Percentiles rank a stretch among this genome's conserved stretches.
These are phyloP conservation scores for Halictus quadricinctus DNA, from an alignment of 2,888 invertebrate species.

Conservation along the genomic window DNA sequence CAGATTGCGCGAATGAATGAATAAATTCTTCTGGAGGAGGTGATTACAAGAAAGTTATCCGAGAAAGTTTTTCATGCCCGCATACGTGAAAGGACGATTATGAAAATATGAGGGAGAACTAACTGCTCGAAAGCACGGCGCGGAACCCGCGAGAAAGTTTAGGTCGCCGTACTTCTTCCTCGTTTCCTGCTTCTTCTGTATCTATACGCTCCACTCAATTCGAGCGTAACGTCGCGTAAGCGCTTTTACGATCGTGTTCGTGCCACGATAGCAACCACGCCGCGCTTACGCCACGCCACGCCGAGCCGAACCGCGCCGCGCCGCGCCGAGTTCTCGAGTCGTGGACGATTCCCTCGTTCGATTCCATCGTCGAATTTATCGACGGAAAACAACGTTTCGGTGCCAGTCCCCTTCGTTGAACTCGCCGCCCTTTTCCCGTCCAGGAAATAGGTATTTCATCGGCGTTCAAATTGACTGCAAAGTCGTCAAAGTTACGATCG, in stretches of 20 bases:
- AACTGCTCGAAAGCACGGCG: conserved; percentile 44
- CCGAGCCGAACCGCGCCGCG: conserved; percentile 31
- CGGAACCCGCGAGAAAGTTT: conserved; percentile 55
- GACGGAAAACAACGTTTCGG: conserved; percentile 67
- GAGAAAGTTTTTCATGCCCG: conserved; percentile 55
- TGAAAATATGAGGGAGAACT: conserved; percentile 54
- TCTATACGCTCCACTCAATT: conserved; percentile 67
- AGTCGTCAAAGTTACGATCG: conserved; percentile 69
- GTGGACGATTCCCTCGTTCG: conserved; percentile 63
- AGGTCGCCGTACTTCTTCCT: conserved; percentile 56
- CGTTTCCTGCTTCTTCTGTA: conserved; percentile 61
- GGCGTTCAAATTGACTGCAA: conserved; percentile 71
- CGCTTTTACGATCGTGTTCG: conserved; percentile 72
- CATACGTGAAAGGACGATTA: conserved; percentile 44
- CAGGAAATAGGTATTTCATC: conserved; percentile 72
- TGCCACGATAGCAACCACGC: conserved; percentile 66
- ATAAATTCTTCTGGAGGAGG: conserved; percentile 17
- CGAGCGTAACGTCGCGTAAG: conserved; percentile 74
- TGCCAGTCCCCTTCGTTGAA: conserved; percentile 37
- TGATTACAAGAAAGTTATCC: conserved; percentile 39
- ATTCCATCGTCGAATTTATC: conserved; percentile 72
- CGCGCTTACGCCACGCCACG: conserved; percentile 25
- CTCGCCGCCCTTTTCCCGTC: conserved; percentile 56
- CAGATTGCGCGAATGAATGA: conserved; percentile 40
- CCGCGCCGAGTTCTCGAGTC: conserved; percentile 55